Base-by-base conservation (phyloP, 2,113 vertebrate species). In the Platysteira castanea region DNA sequence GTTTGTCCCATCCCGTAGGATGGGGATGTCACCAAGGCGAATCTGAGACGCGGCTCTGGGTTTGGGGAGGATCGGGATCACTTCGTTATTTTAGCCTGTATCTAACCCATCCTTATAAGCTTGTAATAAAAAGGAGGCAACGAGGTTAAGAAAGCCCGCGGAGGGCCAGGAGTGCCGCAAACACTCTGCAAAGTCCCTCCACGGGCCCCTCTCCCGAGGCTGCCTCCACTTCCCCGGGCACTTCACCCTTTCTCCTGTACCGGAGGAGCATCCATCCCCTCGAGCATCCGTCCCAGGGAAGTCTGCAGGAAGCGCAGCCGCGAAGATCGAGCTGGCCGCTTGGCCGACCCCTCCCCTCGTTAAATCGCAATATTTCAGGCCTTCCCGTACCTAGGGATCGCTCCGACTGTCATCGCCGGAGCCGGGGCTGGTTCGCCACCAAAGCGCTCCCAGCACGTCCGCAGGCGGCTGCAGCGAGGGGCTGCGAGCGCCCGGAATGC, bases 351-450 rank as follows among this genome's bases (percentile, higher is more conserved):
- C 65, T 84, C 83, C 91, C 28, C 84, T 93, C 93, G 64, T 97
- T 96, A 97, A 97, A 95, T 1, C 76, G 85, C 95, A 96, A 82
- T 95, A 96, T 98, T 98, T 97, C 96, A 96, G 96, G 73, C 65
- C 22, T 89, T 75, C 22, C 61, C 19, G 79, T 8, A 44, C 69
- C 4, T 95, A 44, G 91, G 95, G 82, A 97, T 96, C 86, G 95
- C 95, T 98, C 96, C 91, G 76, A 94, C 87, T 94, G 96, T 92
- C 97, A 96, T 42, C 94, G 59, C 92, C 39, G 89, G 93, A 54
- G 28, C 74, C 42, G 41, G 81, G 63, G 76, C 81, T 56, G 75
- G 44, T 91, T 95, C 83, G 74, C 81, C 68, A 54, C 19, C 67
- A 84, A 88, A 88, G 31, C 15, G 54, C 83, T 89, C 91, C 77